Evolutionary conservation across 2,113 vertebrate genomes (phyloP).

Genomic region (Alexandromys fortis): DNA sequence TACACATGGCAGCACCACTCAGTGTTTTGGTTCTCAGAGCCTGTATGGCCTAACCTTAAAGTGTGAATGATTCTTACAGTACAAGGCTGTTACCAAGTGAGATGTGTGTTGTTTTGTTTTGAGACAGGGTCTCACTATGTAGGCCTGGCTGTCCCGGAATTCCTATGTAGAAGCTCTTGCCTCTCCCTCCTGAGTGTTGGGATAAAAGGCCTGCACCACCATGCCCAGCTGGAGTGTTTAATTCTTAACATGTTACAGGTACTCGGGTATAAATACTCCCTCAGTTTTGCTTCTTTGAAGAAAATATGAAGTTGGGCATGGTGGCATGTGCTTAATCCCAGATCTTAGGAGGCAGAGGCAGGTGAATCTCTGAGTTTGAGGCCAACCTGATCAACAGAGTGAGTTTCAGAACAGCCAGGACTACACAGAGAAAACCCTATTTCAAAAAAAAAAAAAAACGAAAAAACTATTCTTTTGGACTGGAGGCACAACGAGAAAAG

Average conservation of each 20-base stretch:
- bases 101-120: not conserved
- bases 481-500: not conserved
- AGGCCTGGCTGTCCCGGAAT: not conserved
- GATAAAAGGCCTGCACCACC: not conserved
- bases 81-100: not conserved
- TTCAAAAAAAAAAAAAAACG: not conserved
- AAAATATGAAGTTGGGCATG: not conserved
- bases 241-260: not conserved
- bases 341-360: not conserved
- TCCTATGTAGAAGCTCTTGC: not conserved
- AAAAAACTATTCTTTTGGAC: not conserved
- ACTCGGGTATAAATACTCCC: not conserved
- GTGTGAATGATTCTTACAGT: not conserved
- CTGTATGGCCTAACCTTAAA: not conserved
- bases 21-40: not conserved
- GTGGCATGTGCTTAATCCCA: not conserved
- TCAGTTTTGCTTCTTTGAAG: conserved; percentile 45
- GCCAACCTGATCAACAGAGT: not conserved
- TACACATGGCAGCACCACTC: not conserved
- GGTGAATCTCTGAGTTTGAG: not conserved
- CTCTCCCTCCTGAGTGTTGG: not conserved
- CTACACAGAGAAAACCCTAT: not conserved
- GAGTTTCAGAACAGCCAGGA: not conserved
- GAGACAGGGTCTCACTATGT: not conserved
- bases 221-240: not conserved